Evolutionary conservation across 1,140 invertebrate species (phyloP), one percentile per base, ranked within the genome.

Genomic region (Centruroides sculpturatus): DNA sequence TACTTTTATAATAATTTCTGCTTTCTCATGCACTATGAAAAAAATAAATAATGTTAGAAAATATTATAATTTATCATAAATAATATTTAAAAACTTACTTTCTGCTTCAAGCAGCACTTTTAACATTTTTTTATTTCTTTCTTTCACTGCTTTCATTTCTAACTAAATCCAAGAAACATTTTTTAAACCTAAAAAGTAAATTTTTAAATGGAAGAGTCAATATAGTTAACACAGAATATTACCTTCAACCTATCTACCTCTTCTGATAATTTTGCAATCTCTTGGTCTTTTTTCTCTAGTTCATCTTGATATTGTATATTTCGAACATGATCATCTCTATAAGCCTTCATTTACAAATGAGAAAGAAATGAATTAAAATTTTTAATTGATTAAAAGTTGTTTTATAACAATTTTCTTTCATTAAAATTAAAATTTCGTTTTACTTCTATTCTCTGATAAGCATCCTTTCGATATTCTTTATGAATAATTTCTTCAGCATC

Each of bases 61-160:
- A 59, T 61, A 60, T 36, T 64, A 61, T 47, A 64, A 64, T 58
- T 68, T 59, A 5, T 35, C 46, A 61, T 10, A 10, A 54, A 53
- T 23, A 46, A 35, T 48, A 23, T 64, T 69, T 66, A 59, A 63
- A 76, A 58, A 71, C 81, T 81, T 77, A 87, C 85, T 87, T 79
- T 88, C 85, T 56, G 84, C 85, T 66, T 85, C 81, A n/a, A 80
- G 80, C 60, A 88, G 73, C 71, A 87, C 86, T 68, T 81, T 80
- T 74, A 82, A 87, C 3, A 89, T 72, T 63, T 84, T 85, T 71
- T 83, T 85, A 73, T 87, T 88, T 68, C 86, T 80, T 57, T 80
- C 78, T 71, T 87, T 89, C 3, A 87, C 85, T 72, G 81, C 79
- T 34, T 80, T 73, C 12, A 88, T 76, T 69, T 88, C 85, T 62